Base-by-base conservation (phyloP, 2,113 vertebrate genomes). In the Lagopus leucura region DNA sequence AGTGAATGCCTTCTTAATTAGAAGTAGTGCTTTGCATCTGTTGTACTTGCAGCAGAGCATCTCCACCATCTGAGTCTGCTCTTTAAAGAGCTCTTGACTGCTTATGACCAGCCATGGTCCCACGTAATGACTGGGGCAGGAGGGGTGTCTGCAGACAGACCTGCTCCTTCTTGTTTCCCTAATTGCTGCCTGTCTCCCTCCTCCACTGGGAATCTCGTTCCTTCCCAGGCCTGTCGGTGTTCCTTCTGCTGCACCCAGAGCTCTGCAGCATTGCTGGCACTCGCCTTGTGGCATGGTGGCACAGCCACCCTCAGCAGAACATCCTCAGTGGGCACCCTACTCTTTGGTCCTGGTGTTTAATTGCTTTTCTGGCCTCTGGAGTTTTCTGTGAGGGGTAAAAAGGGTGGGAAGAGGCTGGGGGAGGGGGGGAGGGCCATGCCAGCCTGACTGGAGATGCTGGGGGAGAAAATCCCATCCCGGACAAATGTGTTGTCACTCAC, bases 1-100 rank as follows among this genome's bases (percentile, higher is more conserved):
- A 21, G 7, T 34, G 71, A 84, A 83, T 96, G 92, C 90, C 91
- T 92, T 45, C 90, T 95, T 97, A 97, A 97, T 98, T 97, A 97
- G 96, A 96, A 97, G 96, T 93, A 94, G 73, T 91, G 90, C 86
- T 95, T 96, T 93, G 77, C 92, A 70, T 94, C 65, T 94, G 77
- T 50, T 64, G 66, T 96, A 90, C 93, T 95, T 85, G 71, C 82
- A 94, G 71, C 95, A 89, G 88, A 92, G 72, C 88, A 93, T 96
- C 95, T 95, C 91, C 36, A 42, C 73, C 93, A 93, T 95, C 92
- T 86, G 61, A 50, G 79, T 77, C 77, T 86, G 85, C 80, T 95
- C 84, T 94, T 95, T 69, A 86, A 91, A 94, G 88, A 92, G 74
- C 92, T 74, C 90, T 75, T 88, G 87, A 61, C 72, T 94, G 76